Percentiles rank a stretch among this genome's conserved stretches.
Evolutionary conservation across 1,140 invertebrate species (phyloP).

Genomic region (Pollicipes pollicipes): DNA sequence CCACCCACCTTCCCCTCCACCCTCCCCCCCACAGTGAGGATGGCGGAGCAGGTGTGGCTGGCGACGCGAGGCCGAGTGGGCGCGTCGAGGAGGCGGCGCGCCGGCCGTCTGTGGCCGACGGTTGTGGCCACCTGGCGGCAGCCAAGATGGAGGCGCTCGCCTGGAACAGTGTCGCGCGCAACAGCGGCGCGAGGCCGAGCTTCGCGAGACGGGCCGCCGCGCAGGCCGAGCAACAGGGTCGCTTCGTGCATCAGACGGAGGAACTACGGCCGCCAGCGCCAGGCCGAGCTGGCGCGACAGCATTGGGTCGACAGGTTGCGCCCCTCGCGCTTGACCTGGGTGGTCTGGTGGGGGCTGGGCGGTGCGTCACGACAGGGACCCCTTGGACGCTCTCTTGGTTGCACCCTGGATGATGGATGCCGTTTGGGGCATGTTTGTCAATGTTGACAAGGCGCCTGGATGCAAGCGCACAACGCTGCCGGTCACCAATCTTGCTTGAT

Average conservation of each 20-base stretch:
- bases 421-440: too few species aligned
- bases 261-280: neutral
- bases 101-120: neutral
- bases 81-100: neutral
- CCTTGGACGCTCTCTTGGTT: too few species aligned
- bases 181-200: neutral
- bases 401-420: too few species aligned
- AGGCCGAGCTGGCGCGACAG: neutral
- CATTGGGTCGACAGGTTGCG: neutral
- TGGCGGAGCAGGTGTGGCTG: neutral
- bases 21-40: too few species aligned
- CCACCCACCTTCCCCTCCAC: too few species aligned
- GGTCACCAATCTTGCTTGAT: too few species aligned
- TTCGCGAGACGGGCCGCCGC: neutral
- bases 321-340: too few species aligned
- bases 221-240: neutral
- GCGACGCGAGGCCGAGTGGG: neutral
- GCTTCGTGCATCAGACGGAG: neutral
- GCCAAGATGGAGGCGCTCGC: neutral
- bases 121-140: slow-evolving; percentile 3
- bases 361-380: too few species aligned
- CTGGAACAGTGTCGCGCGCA: neutral
- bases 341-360: too few species aligned
- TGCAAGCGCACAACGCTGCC: too few species aligned
- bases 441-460: too few species aligned